Percentiles rank a stretch among this genome's conserved stretches.
phyloP scores from a whole-genome alignment of 92 coral and sea anemone species.

The Scolanthus callimorphus region DNA sequence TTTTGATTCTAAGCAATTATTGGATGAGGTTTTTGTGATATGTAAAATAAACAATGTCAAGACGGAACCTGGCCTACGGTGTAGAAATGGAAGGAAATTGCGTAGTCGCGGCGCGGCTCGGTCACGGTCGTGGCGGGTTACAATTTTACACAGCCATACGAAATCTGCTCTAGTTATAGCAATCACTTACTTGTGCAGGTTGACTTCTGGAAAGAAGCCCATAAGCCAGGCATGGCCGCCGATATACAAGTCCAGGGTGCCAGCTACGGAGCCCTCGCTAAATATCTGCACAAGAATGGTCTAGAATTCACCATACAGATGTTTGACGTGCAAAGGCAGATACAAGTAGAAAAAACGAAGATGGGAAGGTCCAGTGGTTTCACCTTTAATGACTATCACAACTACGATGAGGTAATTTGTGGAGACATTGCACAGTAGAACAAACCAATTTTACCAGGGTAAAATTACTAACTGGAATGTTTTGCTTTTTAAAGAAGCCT shows the following conservation, averaged over 20 bases:
- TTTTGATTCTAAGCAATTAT: no score
- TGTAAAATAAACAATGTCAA: no score
- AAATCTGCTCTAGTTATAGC: background rate
- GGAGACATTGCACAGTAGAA: no score
- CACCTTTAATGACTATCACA: conserved; percentile 46
- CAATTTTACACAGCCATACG: no score
- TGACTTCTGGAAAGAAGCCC: conserved; percentile 79
- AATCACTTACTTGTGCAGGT: conserved; percentile 25
- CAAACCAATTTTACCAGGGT: no score
- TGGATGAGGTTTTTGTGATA: no score
- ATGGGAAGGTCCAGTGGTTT: conserved; percentile 46
- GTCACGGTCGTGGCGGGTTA: no score
- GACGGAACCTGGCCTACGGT: background rate
- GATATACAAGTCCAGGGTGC: conserved; percentile 62
- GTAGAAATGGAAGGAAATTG: background rate
- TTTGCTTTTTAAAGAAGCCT: no score
- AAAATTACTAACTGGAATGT: no score
- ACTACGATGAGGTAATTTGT: conserved; percentile 34
- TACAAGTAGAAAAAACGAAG: conserved; percentile 40
- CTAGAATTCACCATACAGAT: conserved; percentile 60
- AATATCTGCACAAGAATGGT: conserved; percentile 30
- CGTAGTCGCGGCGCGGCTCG: background rate
- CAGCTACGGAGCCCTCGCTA: conserved; percentile 40
- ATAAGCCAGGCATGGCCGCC: conserved; percentile 47
- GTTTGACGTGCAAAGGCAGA: conserved; percentile 50